Percentiles rank a stretch among this genome's conserved stretches.
Evolutionary conservation across 2,797 vertebrate genomes (phyloP).

Genomic region (Rousettus madagascariensis): DNA sequence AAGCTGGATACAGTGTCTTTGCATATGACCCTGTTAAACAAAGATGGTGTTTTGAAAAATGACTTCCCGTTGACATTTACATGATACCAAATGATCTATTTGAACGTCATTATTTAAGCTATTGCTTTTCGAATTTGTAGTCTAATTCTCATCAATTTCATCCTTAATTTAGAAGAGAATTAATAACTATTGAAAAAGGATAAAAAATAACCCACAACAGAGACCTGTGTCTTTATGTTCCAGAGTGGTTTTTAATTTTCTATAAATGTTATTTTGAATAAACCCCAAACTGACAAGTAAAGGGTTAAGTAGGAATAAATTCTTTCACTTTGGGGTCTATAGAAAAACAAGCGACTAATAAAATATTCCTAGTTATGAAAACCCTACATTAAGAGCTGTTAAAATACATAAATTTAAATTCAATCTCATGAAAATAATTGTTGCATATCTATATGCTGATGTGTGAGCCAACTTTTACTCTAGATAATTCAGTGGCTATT

Average conservation of each 20-base stretch:
- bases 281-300: not conserved
- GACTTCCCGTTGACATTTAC: not conserved
- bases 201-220: not conserved
- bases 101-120: slow-evolving; percentile 50
- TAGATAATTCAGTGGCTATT: slow-evolving; percentile 50
- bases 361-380: slow-evolving; percentile 47
- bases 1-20: not conserved
- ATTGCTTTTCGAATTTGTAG: slow-evolving; percentile 38
- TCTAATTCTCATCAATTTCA: slow-evolving; percentile 65
- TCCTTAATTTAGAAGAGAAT: slow-evolving; percentile 62
- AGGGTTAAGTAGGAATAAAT: not conserved
- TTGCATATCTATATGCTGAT: slow-evolving; percentile 27
- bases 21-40: not conserved
- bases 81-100: slow-evolving; percentile 40
- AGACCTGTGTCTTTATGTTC: not conserved
- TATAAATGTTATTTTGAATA: not conserved
- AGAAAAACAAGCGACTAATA: not conserved
- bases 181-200: not conserved
- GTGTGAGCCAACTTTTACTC: slow-evolving; percentile 13
- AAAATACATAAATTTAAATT: slow-evolving; percentile 46
- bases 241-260: not conserved
- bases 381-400: not conserved
- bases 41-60: slow-evolving; percentile 52
- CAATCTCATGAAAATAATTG: slow-evolving; percentile 2
- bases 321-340: not conserved